phyloP scores from a whole-genome alignment of 92 coral and sea anemone genomes.

The Micromussa lordhowensis region DNA sequence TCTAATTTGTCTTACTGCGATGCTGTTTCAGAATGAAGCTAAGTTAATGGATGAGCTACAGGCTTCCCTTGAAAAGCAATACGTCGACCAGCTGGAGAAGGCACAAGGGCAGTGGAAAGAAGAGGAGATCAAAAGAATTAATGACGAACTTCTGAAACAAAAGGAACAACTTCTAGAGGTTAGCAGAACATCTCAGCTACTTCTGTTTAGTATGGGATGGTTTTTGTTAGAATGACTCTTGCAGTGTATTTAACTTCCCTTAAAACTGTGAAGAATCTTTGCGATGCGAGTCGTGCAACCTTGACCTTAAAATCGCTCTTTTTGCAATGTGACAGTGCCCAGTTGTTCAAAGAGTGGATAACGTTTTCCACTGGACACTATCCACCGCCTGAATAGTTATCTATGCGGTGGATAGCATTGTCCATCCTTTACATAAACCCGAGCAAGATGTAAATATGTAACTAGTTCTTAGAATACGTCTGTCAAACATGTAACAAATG shows the following conservation, averaged over 20 bases:
- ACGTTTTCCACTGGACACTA: background rate
- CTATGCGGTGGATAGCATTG: background rate
- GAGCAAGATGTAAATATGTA: background rate
- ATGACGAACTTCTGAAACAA: conserved; percentile 44
- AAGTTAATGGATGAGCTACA: conserved; percentile 57
- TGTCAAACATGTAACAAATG: background rate
- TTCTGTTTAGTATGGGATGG: background rate
- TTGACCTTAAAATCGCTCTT: background rate
- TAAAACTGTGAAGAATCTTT: background rate
- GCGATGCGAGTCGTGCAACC: background rate
- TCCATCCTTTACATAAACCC: background rate
- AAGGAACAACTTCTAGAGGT: conserved; percentile 67
- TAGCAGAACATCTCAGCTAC: background rate
- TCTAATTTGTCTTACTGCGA: background rate
- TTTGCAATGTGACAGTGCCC: background rate
- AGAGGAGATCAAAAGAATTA: conserved; percentile 28
- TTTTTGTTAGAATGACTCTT: background rate
- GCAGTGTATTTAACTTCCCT: background rate
- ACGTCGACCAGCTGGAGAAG: conserved; percentile 54
- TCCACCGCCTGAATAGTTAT: background rate
- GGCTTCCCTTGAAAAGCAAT: conserved; percentile 49
- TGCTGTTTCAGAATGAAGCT: conserved; percentile 61
- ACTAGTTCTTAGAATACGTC: background rate
- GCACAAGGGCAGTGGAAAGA: conserved; percentile 60
- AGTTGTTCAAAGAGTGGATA: background rate